A percentile compares a stretch with the other conserved stretches of the same genome.
Conservation (phyloP, 2,113 vertebrate species). For the Lagenorhynchus albirostris region DNA sequence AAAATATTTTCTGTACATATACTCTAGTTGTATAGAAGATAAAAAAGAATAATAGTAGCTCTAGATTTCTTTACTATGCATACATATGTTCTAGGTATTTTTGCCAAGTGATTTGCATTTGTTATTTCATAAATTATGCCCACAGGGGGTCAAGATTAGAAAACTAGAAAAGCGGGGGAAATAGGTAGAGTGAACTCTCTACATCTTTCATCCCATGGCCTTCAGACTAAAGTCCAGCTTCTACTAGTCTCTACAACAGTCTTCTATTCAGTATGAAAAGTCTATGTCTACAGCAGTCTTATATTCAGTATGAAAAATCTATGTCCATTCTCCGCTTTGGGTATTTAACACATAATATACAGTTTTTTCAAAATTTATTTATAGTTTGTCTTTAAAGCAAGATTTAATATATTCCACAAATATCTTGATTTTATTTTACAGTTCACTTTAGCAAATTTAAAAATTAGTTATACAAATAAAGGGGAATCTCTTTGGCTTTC, state of each 20-base stretch:
- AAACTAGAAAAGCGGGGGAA: not conserved
- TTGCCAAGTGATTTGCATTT: not conserved
- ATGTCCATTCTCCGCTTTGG: not conserved
- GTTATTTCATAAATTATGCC: not conserved
- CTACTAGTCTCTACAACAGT: not conserved
- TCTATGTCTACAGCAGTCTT: not conserved
- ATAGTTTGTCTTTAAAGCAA: not conserved
- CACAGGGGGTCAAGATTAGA: not conserved
- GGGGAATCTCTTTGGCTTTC: not conserved
- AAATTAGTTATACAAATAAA: not conserved
- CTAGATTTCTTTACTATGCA: not conserved
- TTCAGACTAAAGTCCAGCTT: not conserved
- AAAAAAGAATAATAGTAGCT: not conserved
- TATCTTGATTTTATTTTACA: not conserved
- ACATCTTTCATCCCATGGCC: not conserved
- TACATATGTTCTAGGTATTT: not conserved
- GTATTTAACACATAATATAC: not conserved
- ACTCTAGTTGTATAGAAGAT: not conserved
- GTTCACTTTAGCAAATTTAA: not conserved
- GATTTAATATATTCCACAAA: not conserved
- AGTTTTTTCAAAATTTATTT: not conserved
- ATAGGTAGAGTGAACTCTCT: not conserved
- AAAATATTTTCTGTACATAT: not conserved
- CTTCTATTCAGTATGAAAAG: not conserved
- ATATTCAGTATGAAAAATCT: not conserved